Evolutionary conservation across 2,888 invertebrate genomes (phyloP).

Genomic region (Liodrosophila aerea): DNA sequence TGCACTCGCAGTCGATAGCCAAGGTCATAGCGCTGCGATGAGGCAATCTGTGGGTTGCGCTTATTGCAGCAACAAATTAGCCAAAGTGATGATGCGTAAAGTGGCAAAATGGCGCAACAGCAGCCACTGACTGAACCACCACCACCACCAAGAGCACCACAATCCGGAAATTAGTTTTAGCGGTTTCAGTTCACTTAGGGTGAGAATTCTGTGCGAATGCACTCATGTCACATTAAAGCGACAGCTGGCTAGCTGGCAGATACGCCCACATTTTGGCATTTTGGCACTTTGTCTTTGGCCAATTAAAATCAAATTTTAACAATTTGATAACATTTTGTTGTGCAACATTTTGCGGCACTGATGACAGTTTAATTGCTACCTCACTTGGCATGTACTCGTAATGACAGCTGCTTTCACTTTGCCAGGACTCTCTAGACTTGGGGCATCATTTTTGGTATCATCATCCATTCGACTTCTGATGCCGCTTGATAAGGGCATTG

Average conservation of each 20-base stretch:
- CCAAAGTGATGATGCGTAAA: conserved; percentile 76
- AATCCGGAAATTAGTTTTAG: conserved; percentile 72
- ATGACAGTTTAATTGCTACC: conserved; percentile 72
- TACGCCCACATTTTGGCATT: conserved; percentile 51
- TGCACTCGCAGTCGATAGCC: conserved; percentile 13
- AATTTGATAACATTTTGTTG: conserved; percentile 50
- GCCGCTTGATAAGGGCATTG: conserved; percentile 39
- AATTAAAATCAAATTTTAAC: conserved; percentile 75
- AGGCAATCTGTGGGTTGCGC: conserved; percentile 46
- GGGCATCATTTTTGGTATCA: conserved; percentile 26
- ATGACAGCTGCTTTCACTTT: conserved; percentile 67
- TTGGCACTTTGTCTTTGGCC: conserved; percentile 53
- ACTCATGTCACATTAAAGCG: conserved; percentile 31
- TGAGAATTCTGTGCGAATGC: not conserved
- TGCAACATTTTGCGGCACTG: conserved; percentile 52
- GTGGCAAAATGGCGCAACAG: conserved; percentile 63
- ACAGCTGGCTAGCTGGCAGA: conserved; percentile 52
- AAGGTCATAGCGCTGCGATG: conserved; percentile 49
- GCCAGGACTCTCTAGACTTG: conserved; percentile 36
- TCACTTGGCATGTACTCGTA: conserved; percentile 12
- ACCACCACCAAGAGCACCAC: conserved; percentile 25
- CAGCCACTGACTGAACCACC: conserved; percentile 26
- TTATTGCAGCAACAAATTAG: conserved; percentile 63
- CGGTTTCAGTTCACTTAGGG: conserved; percentile 44
- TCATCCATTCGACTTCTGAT: conserved; percentile 31